Base-by-base conservation (phyloP, 2,888 invertebrate species). In the Xylota segnis region DNA sequence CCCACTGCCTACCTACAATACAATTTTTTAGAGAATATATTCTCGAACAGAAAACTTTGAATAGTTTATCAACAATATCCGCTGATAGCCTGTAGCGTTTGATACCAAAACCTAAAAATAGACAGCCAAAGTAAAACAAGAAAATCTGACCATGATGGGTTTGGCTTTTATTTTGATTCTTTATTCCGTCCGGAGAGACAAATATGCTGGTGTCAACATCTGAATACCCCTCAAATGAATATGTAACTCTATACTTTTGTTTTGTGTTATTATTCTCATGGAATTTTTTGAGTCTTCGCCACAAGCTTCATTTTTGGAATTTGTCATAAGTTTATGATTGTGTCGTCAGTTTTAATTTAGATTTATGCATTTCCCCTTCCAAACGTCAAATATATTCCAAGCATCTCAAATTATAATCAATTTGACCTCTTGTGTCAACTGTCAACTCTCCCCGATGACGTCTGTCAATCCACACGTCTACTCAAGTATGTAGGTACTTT, bases 241-340 rank as follows among this genome's bases (percentile, higher is more conserved):
- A 71, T 10, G 72, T 79, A 79, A 79, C 40, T 71, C 71, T 56
- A 78, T 71, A 78, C 71, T n/a, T 45, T 71, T n/a, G 27, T 54
- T 47, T 12, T 34, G 14, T n/a, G 3, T 45, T 52, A 14, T 34
- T 34, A 12, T 34, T 12, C 5, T 37, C 16, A 18, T 12, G 23
- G 27, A 40, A 34, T 56, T 56, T 56, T 54, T 14, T 14, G 18
- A 40, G 23, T n/a, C 27, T 61, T 61, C 6, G 5, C 32, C 29
- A 14, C 14, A 32, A 37, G 16, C 18, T 58, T 34, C 1, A 12
- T 6, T 34, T 43, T 43, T 43, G 14, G 14, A 43, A 6, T 43
- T n/a, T n/a, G n/a, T 40, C 40, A 40, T 40, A 40, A 5, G n/a
- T 14, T 40, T 40, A 40, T 40, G 40, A 40, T 40, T n/a, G n/a